These are phyloP conservation scores for Eurytoma californica DNA, from an alignment of 2,888 invertebrate species.

Conservation along the genomic window DNA sequence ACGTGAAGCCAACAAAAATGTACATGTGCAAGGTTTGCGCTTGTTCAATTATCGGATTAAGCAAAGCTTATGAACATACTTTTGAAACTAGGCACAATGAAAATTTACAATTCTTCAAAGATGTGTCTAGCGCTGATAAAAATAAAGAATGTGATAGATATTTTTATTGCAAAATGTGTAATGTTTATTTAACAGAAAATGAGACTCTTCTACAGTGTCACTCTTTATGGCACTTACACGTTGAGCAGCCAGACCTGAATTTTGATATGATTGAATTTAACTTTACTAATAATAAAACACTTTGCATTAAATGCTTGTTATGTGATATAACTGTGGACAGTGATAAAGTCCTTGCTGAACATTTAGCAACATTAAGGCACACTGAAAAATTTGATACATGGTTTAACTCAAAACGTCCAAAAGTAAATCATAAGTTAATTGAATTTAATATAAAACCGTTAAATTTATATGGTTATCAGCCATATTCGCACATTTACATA, in stretches of 20 bases:
- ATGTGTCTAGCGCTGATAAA: not conserved
- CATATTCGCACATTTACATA: not conserved
- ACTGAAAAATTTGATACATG: not conserved
- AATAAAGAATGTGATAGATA: conserved; percentile 2
- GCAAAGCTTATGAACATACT: not conserved
- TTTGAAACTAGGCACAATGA: not conserved
- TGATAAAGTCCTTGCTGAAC: conserved; percentile 14
- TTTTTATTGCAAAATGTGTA: conserved; percentile 8
- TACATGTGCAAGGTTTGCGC: not conserved
- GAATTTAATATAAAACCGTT: not conserved
- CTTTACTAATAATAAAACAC: not conserved
- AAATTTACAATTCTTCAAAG: not conserved
- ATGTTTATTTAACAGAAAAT: not conserved
- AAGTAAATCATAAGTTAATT: not conserved
- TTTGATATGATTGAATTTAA: conserved; percentile 10
- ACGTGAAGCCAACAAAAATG: not conserved
- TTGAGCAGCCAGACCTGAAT: conserved; percentile 2
- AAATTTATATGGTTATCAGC: not conserved
- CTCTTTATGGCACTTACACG: conserved; percentile 17
- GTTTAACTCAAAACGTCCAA: not conserved
- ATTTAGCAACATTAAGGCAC: not conserved
- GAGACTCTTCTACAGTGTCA: conserved; percentile 17
- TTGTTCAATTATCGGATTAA: not conserved
- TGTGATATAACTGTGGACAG: not conserved
- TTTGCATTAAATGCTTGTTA: conserved; percentile 3